Evolutionary conservation across 37 sponge, comb jelly and placozoan genomes (phyloP), one percentile per base, ranked within the genome.

Genomic region (Halisarca cf. caerulea): DNA sequence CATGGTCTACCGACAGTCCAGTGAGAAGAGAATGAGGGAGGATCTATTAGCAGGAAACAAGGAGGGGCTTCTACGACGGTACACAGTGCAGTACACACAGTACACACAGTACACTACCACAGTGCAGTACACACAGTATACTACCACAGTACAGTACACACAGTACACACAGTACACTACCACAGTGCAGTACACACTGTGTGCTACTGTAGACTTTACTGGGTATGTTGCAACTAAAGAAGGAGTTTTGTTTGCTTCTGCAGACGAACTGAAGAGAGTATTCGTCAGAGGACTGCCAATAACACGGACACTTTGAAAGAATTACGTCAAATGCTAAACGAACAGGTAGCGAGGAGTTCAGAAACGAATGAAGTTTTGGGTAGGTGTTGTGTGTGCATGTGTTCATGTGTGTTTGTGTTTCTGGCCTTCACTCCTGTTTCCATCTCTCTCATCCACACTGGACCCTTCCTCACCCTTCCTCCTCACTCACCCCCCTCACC

Each of bases 301-400:
- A 40, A 33, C 44, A 74, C 77, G 9, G 77, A 74, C 21, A 74
- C 42, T 9, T 37, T 74, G 24, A 42, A 74, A 23, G 77, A 74
- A 40, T 3, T 74, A 25, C 32, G 77, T 23, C 45, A 40, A 43
- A 15, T 74, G 45, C 25, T 74, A 44, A 41, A 74, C 8, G 45
- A 40, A 39, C 77, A 74, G 24, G 77, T 74, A 20, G 18, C 7
- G n/a, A 74, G 77, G 25, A 74, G 77, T 9, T 37, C 21, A 2
- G 77, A 74, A 37, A 74, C 77, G 9, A 43, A 44, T 38, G 41
- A 74, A 74, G 77, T 74, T 20, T 41, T 74, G 44, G 77, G 77
- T 74, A 9, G 21, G 77, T 18, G 30, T 21, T 2, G 77, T 73
- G 38, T 0, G 78, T 33, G 77, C 32, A 43, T 39, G 36, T 1